Base-by-base conservation (phyloP, 2,888 invertebrate species). In the Brachycybe producta region DNA sequence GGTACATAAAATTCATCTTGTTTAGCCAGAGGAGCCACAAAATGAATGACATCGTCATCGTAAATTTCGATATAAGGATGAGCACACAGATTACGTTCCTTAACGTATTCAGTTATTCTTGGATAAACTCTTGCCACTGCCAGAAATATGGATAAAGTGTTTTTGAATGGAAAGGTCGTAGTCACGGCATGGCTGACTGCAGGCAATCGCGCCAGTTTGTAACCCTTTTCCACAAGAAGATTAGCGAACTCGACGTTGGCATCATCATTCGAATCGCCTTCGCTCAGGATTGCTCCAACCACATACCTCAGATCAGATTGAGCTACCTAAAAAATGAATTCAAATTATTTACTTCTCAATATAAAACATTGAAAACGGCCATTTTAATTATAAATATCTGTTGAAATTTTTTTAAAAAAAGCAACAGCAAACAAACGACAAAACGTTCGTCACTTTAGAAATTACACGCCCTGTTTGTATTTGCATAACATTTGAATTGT, bases 61-160 rank as follows among this genome's bases (percentile, higher is more conserved):
- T 70, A 71, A 7, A 70, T 60, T 57, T 71, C 71, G 30, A 71
- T 56, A 56, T 64, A 62, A 11, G 71, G 71, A 57, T 69, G 66
- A 4, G 70, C 71, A 59, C 68, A 67, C 17, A 71, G 61, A 47
- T 64, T 60, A 13, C 57, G 52, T 19, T 55, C 54, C 59, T 64
- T 57, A 28, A 70, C 62, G 58, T 69, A 71, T n/a, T 57, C 58
- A 1, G 53, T 50, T 24, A 71, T 57, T 34, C 58, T 58, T 24
- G 70, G 70, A 55, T 70, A 70, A 26, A 70, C 70, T 56, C 65
- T 64, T 51, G 60, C 61, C 3, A 68, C 60, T 26, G 67, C 70
- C 49, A 71, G 61, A 48, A 67, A 60, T 30, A 70, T 64, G 13
- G 71, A 71, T 24, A 71, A 49, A 4, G 64, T 62, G 47, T 64